phyloP scores from a whole-genome alignment of 2,113 vertebrate species.

The Onychostoma macrolepis region DNA sequence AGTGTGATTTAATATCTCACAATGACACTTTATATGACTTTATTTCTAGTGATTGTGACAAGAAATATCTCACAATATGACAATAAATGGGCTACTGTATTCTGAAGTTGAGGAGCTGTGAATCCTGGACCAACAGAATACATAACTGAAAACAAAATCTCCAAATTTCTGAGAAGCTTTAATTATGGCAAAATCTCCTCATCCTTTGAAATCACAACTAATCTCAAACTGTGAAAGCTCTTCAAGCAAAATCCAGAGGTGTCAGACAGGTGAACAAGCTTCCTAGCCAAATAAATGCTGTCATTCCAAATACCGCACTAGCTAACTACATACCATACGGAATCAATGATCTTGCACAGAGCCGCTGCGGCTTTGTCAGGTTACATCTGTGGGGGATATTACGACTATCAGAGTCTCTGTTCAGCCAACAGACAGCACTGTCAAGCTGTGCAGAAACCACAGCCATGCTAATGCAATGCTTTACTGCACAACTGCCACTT shows the following conservation, averaged over 20 bases:
- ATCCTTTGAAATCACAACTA: background rate
- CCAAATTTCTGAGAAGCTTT: background rate
- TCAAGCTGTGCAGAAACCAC: slow-evolving; percentile 2
- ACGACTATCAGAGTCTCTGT: background rate
- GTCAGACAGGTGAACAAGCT: background rate
- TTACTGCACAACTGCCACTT: slow-evolving; percentile 31
- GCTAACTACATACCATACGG: background rate
- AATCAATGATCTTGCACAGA: background rate
- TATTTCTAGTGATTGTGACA: too few relatives aligned
- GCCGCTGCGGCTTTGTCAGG: background rate
- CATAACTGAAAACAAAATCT: background rate
- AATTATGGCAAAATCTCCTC: background rate
- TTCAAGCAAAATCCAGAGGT: background rate
- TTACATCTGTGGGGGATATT: slow-evolving; percentile 23
- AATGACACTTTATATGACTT: too few relatives aligned
- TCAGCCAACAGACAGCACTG: slow-evolving; percentile 22
- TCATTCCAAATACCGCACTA: background rate
- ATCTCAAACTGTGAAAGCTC: background rate
- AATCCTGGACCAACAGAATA: background rate
- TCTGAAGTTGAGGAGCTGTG: background rate
- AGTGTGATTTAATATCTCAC: too few relatives aligned
- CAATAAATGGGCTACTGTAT: background rate
- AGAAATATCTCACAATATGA: background rate
- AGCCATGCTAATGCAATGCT: slow-evolving; percentile 26
- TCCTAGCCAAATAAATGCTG: background rate